phyloP scores from a whole-genome alignment of 1,140 invertebrate genomes.

The Agraylea sexmaculata region DNA sequence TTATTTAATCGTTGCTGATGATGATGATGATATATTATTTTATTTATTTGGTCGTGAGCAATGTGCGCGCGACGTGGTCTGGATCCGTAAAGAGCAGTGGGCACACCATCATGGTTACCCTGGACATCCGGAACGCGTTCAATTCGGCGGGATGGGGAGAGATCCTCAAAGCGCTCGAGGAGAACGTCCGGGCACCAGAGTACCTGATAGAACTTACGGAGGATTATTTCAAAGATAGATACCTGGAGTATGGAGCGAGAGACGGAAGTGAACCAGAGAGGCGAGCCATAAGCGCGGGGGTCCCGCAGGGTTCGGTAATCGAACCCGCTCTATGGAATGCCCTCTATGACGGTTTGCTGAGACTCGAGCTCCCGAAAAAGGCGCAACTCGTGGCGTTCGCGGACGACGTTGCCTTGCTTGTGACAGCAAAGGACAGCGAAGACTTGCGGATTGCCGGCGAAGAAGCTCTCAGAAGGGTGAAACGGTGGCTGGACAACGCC shows the following conservation, averaged over 20 bases:
- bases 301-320: constrained; percentile 23
- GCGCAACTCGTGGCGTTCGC: too few relatives aligned
- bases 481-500: too few relatives aligned
- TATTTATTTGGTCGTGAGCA: too few relatives aligned
- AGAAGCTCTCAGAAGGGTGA: too few relatives aligned
- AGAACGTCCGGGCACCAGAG: background rate
- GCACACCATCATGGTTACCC: constrained; percentile 8
- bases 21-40: too few relatives aligned
- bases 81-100: background rate
- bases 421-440: too few relatives aligned
- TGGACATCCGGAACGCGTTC: background rate
- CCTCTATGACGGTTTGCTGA: constrained; percentile 22
- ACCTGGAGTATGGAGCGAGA: background rate
- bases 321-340: constrained; percentile 25
- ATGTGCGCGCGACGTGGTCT: background rate
- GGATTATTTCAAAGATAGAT: background rate
- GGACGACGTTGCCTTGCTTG: too few relatives aligned
- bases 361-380: too few relatives aligned
- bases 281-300: constrained; percentile 1
- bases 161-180: constrained; percentile 13
- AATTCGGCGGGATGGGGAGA: constrained; percentile 14
- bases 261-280: background rate
- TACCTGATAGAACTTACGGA: constrained; percentile 7
- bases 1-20: too few relatives aligned
- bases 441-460: too few relatives aligned